Evolutionary conservation across 1,140 invertebrate genomes (phyloP).

Genomic region (Pinna nobilis): DNA sequence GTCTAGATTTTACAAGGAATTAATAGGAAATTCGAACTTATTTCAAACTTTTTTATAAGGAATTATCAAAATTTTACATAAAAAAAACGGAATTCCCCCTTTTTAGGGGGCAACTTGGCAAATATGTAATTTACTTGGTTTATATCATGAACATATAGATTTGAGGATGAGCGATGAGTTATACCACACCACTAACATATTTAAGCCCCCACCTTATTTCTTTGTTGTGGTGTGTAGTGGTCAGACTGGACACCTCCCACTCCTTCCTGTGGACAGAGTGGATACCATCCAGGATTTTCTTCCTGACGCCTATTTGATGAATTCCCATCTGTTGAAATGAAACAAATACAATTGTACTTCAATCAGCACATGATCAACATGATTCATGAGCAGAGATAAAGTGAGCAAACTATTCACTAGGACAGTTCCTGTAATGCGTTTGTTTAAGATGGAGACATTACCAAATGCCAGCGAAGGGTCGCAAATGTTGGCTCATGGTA

Average conservation of each 20-base stretch:
- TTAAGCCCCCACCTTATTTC: constrained; percentile 73
- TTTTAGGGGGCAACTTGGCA: not conserved
- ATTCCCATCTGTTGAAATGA: constrained; percentile 71
- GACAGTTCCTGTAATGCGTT: too few relatives aligned
- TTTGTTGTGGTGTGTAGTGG: constrained; percentile 69
- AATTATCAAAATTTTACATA: not conserved
- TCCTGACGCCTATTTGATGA: constrained; percentile 72
- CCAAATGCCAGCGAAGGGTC: too few relatives aligned
- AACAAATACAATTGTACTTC: not conserved
- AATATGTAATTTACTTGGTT: not conserved
- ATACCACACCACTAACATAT: not conserved
- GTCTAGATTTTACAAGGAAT: too few relatives aligned
- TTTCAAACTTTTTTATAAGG: not conserved
- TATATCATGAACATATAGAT: not conserved
- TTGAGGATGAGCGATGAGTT: not conserved
- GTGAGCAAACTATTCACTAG: too few relatives aligned
- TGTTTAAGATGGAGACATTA: too few relatives aligned
- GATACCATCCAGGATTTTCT: constrained; percentile 75
- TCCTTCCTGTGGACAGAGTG: constrained; percentile 75
- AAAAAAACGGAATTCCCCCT: not conserved
- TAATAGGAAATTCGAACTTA: not conserved
- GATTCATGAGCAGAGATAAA: too few relatives aligned
- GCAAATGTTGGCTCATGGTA: too few relatives aligned
- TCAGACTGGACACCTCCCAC: constrained; percentile 75
- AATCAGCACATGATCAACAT: too few relatives aligned